Conservation (phyloP, 2,797 vertebrate genomes). For the Philypnodon macrostomus region DNA sequence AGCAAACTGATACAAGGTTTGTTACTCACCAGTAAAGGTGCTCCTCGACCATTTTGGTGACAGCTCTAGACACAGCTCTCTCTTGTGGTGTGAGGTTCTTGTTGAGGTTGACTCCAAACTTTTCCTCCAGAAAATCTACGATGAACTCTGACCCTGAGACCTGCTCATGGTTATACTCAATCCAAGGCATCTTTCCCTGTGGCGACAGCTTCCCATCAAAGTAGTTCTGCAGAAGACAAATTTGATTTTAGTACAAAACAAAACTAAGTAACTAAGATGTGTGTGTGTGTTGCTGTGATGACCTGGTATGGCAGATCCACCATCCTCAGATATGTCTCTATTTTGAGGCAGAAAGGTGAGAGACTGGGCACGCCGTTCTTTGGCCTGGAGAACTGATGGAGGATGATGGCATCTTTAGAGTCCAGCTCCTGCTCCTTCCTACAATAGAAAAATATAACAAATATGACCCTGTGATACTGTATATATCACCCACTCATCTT, state of each 20-base stretch:
- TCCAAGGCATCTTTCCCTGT: constrained; percentile 98
- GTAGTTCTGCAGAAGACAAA: constrained; percentile 84
- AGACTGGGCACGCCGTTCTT: constrained; percentile 92
- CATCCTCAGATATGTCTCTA: constrained; percentile 98
- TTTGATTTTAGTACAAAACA: not conserved
- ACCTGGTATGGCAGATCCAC: constrained; percentile 98
- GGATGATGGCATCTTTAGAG: constrained; percentile 96
- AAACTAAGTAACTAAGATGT: not conserved
- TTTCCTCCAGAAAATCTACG: constrained; percentile 97
- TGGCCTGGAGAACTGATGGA: constrained; percentile 97
- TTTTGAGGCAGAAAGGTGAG: constrained; percentile 95
- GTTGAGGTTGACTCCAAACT: constrained; percentile 93
- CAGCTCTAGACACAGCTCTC: constrained; percentile 87
- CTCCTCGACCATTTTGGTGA: constrained; percentile 97
- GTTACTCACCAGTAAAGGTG: constrained; percentile 93
- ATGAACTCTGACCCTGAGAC: constrained; percentile 96
- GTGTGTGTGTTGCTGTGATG: constrained; percentile 20
- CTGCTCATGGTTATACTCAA: constrained; percentile 94
- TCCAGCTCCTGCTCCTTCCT: constrained; percentile 96
- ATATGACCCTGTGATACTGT: no score
- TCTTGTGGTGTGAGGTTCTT: constrained; percentile 88
- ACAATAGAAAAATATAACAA: constrained; percentile 12
- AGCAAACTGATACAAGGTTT: not conserved
- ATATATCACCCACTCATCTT: no score
- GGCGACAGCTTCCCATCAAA: constrained; percentile 96